Percentiles rank a stretch among this genome's conserved stretches.
Evolutionary conservation across 2,888 invertebrate species (phyloP).

Genomic region (Phalera bucephala): DNA sequence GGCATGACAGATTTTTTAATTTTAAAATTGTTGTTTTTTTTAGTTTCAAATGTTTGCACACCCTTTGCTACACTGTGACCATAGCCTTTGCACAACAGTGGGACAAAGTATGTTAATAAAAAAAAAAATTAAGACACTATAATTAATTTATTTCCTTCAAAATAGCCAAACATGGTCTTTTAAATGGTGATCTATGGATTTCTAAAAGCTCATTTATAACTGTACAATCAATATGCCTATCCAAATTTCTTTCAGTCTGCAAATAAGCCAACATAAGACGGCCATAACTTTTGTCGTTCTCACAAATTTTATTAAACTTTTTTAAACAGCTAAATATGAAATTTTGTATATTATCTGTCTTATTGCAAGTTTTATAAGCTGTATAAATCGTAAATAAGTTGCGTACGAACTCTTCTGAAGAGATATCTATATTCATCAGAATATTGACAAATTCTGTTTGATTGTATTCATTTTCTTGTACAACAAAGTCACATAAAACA

Average conservation of each 20-base stretch:
- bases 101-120: too few species aligned
- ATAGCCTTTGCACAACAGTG: too few species aligned
- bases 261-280: conserved; percentile 49
- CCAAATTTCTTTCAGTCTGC: conserved; percentile 40
- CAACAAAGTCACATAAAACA: conserved; percentile 49
- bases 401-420: conserved; percentile 39
- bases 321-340: conserved; percentile 39
- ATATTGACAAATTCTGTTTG: conserved; percentile 34
- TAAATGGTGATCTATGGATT: conserved; percentile 53
- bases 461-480: conserved; percentile 27
- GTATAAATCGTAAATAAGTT: conserved; percentile 48
- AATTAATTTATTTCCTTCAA: conserved; percentile 39
- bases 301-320: conserved; percentile 30
- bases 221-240: conserved; percentile 10
- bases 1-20: too few species aligned
- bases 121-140: too few species aligned
- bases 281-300: conserved; percentile 51
- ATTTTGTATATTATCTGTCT: conserved; percentile 41
- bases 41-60: too few species aligned
- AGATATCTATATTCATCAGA: conserved; percentile 37
- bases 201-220: conserved; percentile 45
- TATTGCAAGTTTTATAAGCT: conserved; percentile 51
- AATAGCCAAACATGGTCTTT: conserved; percentile 49
- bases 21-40: too few species aligned
- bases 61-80: too few species aligned